These are phyloP conservation scores for Sinocyclocheilus grahami DNA, from an alignment of 2,113 vertebrate species.

Conservation along the genomic window DNA sequence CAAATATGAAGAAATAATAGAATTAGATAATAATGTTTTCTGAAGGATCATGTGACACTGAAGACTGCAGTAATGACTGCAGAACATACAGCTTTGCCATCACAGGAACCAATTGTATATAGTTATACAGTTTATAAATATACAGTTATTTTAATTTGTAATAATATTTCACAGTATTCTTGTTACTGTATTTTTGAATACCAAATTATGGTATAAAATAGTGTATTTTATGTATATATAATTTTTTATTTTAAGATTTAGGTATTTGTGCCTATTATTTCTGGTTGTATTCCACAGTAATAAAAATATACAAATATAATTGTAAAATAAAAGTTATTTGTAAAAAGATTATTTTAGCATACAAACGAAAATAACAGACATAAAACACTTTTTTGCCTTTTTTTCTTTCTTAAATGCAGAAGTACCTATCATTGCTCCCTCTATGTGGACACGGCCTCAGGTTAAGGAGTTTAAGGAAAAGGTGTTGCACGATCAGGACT, in stretches of 20 bases:
- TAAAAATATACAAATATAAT: background rate
- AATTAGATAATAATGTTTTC: background rate
- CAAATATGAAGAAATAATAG: no score
- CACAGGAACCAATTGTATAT: no score
- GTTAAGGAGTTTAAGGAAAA: conserved; percentile 98
- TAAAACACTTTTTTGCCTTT: background rate
- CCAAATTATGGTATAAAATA: no score
- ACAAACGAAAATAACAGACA: no score
- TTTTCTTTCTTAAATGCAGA: conserved; percentile 24
- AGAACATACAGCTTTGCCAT: no score
- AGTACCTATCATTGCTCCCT: conserved; percentile 79
- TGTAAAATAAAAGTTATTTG: background rate
- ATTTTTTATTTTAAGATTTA: no score
- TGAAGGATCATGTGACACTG: background rate
- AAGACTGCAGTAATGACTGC: background rate
- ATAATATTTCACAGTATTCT: background rate
- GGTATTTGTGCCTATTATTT: background rate
- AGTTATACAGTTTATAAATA: no score
- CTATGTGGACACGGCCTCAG: conserved; percentile 98
- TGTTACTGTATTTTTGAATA: no score
- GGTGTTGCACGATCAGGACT: conserved; percentile 93
- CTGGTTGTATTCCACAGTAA: background rate
- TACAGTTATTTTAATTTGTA: no score
- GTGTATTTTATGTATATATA: background rate
- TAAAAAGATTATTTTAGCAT: no score